These are phyloP conservation scores for Hydraecia micacea DNA, from an alignment of 2,888 invertebrate species.

Conservation along the genomic window DNA sequence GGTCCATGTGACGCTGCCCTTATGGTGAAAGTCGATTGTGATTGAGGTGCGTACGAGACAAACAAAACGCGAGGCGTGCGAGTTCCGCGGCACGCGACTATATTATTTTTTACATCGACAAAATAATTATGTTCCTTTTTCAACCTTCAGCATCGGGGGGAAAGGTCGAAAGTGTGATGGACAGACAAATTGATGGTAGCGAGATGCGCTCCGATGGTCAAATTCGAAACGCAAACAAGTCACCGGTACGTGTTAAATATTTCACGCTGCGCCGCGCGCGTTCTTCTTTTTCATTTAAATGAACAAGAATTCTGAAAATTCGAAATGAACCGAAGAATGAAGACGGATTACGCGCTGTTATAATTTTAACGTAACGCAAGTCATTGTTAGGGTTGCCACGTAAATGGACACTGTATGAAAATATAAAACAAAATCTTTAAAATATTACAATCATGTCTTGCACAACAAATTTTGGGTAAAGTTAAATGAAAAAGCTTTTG, in stretches of 20 bases:
- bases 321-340: conserved; percentile 41
- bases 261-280: conserved; percentile 69
- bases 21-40: conserved; percentile 87
- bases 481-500: conserved; percentile 24
- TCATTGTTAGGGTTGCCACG: conserved; percentile 43
- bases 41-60: conserved; percentile 80
- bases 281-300: conserved; percentile 64
- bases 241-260: conserved; percentile 73
- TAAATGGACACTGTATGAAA: not conserved
- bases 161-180: conserved; percentile 70
- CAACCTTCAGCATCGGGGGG: conserved; percentile 65
- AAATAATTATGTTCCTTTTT: conserved; percentile 66
- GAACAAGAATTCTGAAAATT: conserved; percentile 59
- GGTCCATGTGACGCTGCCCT: conserved; percentile 79
- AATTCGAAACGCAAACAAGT: conserved; percentile 78
- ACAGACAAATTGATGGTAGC: conserved; percentile 61
- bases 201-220: conserved; percentile 72
- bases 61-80: conserved; percentile 75
- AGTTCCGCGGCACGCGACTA: conserved; percentile 76
- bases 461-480: conserved; percentile 26
- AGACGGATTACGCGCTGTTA: conserved; percentile 46
- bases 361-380: conserved; percentile 42
- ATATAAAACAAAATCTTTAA: conserved; percentile 4
- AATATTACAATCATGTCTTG: conserved; percentile 24
- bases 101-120: conserved; percentile 71